Percentiles rank a stretch among this genome's conserved stretches.
Evolutionary conservation across 2,113 vertebrate genomes (phyloP).

Genomic region (Spea bombifrons): DNA sequence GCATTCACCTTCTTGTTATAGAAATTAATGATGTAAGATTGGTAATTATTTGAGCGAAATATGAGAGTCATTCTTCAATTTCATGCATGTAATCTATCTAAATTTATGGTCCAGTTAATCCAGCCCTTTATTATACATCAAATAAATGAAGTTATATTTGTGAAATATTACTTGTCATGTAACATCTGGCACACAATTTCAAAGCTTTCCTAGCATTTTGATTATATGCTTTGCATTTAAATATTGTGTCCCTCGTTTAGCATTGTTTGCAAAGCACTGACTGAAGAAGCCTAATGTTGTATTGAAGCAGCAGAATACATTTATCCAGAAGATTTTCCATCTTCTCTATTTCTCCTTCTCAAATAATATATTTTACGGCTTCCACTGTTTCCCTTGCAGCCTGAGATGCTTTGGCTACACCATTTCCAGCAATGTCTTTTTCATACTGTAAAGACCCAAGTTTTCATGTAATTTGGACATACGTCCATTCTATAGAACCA

Average conservation of each 20-base stretch:
- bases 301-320: background rate
- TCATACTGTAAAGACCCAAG: too few relatives aligned
- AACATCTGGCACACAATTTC: slow-evolving; percentile 5
- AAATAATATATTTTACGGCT: too few relatives aligned
- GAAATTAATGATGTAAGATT: background rate
- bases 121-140: background rate
- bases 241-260: slow-evolving; percentile 9
- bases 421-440: too few relatives aligned
- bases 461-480: too few relatives aligned
- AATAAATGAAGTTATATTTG: background rate
- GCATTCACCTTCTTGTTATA: too few relatives aligned
- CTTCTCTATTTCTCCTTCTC: too few relatives aligned
- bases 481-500: too few relatives aligned
- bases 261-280: background rate
- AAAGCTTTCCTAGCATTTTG: background rate
- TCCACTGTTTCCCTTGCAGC: too few relatives aligned
- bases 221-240: background rate
- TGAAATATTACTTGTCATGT: slow-evolving; percentile 28
- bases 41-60: background rate
- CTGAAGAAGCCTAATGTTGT: slow-evolving; percentile 9
- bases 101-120: background rate
- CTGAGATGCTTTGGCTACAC: too few relatives aligned
- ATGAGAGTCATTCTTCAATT: background rate
- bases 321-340: background rate
- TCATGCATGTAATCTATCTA: slow-evolving; percentile 1